These are phyloP conservation scores for Protophormia terraenovae DNA, from an alignment of 2,888 invertebrate species.

Conservation along the genomic window DNA sequence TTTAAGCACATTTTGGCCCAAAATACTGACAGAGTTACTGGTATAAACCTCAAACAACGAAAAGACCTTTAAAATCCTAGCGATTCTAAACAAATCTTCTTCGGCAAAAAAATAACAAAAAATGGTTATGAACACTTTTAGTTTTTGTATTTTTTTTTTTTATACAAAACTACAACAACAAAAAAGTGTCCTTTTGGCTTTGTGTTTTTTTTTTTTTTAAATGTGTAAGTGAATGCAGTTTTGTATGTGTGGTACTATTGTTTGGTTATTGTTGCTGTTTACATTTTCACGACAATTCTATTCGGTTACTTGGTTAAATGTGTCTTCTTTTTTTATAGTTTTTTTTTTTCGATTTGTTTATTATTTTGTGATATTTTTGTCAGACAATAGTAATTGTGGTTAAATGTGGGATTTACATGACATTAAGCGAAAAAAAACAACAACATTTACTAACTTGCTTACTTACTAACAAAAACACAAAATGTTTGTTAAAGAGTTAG, in stretches of 20 bases:
- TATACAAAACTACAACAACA: neutral
- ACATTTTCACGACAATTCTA: slow-evolving; percentile 59
- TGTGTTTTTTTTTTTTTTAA: neutral
- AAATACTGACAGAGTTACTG: slow-evolving; percentile 42
- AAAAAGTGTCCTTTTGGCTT: slow-evolving; percentile 59
- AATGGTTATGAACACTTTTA: slow-evolving; percentile 59
- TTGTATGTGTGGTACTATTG: slow-evolving; percentile 24
- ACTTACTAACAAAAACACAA: slow-evolving; percentile 19
- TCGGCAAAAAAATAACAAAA: slow-evolving; percentile 25
- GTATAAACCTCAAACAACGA: neutral
- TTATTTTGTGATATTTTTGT: slow-evolving; percentile 49
- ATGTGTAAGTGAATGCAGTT: too few relatives aligned
- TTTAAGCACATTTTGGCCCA: slow-evolving; percentile 51
- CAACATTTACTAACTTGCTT: slow-evolving; percentile 33
- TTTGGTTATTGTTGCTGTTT: slow-evolving; percentile 19
- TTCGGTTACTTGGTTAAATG: slow-evolving; percentile 67
- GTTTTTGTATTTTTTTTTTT: slow-evolving; percentile 19
- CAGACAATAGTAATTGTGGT: slow-evolving; percentile 67
- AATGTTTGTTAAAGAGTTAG: slow-evolving; percentile 6
- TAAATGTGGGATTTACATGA: slow-evolving; percentile 68
- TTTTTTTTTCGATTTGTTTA: neutral
- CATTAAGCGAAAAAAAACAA: slow-evolving; percentile 53
- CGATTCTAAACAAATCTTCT: slow-evolving; percentile 47
- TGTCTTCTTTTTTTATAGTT: slow-evolving; percentile 54
- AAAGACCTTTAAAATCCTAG: slow-evolving; percentile 51